These are phyloP conservation scores for Beaufortia kweichowensis DNA, from an alignment of 2,113 vertebrate species.

Conservation along the genomic window DNA sequence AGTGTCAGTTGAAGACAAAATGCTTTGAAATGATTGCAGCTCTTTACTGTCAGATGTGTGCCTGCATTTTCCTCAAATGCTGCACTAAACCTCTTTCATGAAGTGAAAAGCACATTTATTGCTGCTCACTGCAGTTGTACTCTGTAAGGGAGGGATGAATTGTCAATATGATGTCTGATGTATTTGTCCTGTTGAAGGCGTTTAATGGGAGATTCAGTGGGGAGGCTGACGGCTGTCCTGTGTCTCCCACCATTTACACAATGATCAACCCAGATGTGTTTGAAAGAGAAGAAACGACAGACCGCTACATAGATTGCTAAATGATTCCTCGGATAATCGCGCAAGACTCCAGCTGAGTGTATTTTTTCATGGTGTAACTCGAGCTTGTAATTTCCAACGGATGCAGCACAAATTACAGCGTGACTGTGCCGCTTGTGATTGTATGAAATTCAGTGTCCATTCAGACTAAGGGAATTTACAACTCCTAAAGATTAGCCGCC, in stretches of 20 bases:
- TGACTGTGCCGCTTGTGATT: background rate
- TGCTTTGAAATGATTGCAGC: background rate
- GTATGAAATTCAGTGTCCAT: background rate
- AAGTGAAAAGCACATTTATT: conserved; percentile 32
- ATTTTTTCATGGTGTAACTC: conserved; percentile 15
- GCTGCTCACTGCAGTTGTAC: conserved; percentile 23
- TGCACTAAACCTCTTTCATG: conserved; percentile 32
- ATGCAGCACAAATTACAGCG: conserved; percentile 13
- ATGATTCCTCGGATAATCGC: background rate
- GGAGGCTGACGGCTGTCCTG: conserved; percentile 9
- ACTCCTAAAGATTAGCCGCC: background rate
- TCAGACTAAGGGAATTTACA: background rate
- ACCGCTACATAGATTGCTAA: background rate
- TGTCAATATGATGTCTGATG: conserved; percentile 42
- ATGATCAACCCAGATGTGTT: background rate
- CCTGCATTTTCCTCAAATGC: background rate
- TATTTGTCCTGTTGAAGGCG: conserved; percentile 29
- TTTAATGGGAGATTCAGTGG: conserved; percentile 34
- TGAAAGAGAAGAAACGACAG: background rate
- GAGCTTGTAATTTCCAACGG: background rate
- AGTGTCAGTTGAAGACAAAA: conserved; percentile 14
- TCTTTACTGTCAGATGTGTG: background rate
- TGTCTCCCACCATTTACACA: conserved; percentile 3
- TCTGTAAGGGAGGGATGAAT: conserved; percentile 40
- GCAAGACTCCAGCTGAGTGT: background rate